Base-by-base conservation (phyloP, 92 coral and sea anemone genomes). In the Isaurus tuberculatus region DNA sequence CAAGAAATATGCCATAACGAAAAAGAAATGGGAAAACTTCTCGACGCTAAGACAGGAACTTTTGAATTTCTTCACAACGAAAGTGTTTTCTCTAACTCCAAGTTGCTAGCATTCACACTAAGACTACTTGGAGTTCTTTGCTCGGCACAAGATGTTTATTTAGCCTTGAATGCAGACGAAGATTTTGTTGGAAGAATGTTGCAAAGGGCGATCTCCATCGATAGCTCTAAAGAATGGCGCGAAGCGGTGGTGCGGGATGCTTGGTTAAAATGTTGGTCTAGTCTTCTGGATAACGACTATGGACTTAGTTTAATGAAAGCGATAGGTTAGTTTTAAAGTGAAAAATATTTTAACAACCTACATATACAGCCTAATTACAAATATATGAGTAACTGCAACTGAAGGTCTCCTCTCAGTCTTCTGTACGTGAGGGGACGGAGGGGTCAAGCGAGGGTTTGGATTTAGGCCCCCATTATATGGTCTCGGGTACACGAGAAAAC, bases 201-300 rank as follows among this genome's bases (percentile, higher is more conserved):
- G 23, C 67, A 48, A 13, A 82, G 79, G 46, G 23, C 89, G 23
- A 42, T 58, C 31, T 81, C 84, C 43, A 85, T 71, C 0, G 72
- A 87, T 7, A 7, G 0, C 37, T 43, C 23, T 28, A 32, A 90
- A 29, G 63, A 5, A 55, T 97, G 99, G 99, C 53, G 25, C 3
- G 93, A 94, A 51, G 93, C 94, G 0, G 91, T 61, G 15, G 98
- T 97, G 1, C 84, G 99, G 40, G 83, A 92, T 69, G 94, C 92
- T 10, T 94, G 89, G 67, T 92, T 97, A 65, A 87, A 74, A 40
- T 93, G 93, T 27, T 79, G 86, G 73, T 51, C 70, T 26, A 79
- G 78, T 40, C 72, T 97, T 17, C 67, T 92, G 43, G 84, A 65
- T 14, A 88, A 84, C 71, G 71, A 53, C 51, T 87, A 79, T 46